Conservation (phyloP, 2,797 vertebrate genomes). For the Pachyuromys duprasi region DNA sequence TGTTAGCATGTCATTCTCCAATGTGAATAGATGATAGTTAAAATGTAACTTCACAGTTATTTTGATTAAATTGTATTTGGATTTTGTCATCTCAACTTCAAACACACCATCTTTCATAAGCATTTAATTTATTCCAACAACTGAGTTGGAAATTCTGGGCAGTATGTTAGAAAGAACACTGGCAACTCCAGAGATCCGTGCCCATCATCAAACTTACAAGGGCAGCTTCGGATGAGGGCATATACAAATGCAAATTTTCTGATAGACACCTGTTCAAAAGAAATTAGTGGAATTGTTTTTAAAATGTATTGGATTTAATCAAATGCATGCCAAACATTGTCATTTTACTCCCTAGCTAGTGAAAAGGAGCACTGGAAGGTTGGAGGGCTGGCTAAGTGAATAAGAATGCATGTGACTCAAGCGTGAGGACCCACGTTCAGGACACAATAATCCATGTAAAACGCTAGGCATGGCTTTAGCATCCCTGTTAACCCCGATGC, state of each 20-base stretch:
- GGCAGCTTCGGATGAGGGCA: background rate
- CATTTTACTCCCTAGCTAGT: background rate
- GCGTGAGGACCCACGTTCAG: background rate
- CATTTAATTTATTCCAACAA: slow-evolving; percentile 19
- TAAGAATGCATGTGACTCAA: too few relatives aligned
- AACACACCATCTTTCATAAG: background rate
- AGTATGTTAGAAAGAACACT: background rate
- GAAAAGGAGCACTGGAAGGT: background rate
- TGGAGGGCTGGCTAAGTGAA: background rate
- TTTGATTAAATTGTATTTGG: slow-evolving; percentile 43
- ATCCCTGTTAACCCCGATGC: background rate
- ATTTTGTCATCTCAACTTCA: slow-evolving; percentile 57
- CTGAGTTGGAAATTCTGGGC: background rate
- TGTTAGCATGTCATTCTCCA: background rate
- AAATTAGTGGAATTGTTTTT: background rate
- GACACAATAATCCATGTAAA: background rate
- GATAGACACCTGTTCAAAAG: background rate
- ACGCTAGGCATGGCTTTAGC: too few relatives aligned
- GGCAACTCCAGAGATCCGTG: background rate
- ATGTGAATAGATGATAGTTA: slow-evolving; percentile 6
- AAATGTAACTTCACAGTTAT: slow-evolving; percentile 15
- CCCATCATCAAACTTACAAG: background rate
- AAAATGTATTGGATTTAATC: background rate
- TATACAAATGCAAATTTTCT: background rate
- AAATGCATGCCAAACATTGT: background rate